Percentiles rank a stretch among this genome's conserved stretches.
These are phyloP conservation scores for Peromyscus aztecus DNA, from an alignment of 2,797 vertebrate genomes.

Conservation along the genomic window DNA sequence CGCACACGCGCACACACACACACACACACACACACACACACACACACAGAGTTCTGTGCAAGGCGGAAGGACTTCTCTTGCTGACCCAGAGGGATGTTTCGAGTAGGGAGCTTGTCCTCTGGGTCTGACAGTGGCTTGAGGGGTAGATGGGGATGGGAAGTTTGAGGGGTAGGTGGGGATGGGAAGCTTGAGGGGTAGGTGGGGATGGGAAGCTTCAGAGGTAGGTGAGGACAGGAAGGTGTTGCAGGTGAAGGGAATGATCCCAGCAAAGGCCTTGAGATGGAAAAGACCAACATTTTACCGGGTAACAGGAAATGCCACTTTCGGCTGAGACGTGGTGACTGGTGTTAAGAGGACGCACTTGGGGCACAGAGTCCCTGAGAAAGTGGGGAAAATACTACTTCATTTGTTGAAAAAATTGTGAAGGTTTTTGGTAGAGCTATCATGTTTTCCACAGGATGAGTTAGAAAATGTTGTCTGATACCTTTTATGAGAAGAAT, in stretches of 20 bases:
- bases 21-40: no score
- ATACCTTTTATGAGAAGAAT: slow-evolving; percentile 3
- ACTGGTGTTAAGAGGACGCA: background rate
- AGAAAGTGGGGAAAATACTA: background rate
- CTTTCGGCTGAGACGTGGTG: background rate
- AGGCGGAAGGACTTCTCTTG: background rate
- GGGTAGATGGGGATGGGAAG: background rate
- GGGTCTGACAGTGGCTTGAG: background rate
- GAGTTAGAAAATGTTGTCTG: background rate
- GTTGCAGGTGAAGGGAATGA: background rate
- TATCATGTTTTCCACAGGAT: background rate
- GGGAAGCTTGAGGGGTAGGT: background rate
- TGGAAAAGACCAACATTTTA: background rate
- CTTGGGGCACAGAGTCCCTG: background rate
- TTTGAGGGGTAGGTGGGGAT: background rate
- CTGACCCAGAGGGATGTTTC: background rate
- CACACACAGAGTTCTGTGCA: background rate
- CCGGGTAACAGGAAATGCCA: background rate
- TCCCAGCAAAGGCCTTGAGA: no score
- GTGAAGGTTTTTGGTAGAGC: background rate
- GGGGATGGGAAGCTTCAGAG: background rate
- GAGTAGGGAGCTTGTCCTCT: background rate
- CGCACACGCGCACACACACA: background rate
- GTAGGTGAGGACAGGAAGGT: background rate
- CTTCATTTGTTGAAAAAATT: background rate